A percentile compares a stretch with the other conserved stretches of the same genome.
phyloP scores from a whole-genome alignment of 2,888 invertebrate genomes.

The Drosophila paramelanica region DNA sequence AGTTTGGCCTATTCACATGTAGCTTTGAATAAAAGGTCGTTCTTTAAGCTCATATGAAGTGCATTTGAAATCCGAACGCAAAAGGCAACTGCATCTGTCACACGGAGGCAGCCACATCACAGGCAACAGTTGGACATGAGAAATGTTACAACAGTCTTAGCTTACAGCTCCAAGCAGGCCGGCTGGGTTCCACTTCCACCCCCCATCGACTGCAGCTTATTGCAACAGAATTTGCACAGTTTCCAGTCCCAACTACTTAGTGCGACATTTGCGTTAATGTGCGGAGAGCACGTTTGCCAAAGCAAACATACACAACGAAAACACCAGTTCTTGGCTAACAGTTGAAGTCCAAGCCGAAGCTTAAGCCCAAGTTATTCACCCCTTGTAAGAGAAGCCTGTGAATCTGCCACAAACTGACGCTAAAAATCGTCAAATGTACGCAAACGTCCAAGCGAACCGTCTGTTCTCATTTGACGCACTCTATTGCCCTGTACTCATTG shows the following conservation, averaged over 20 bases:
- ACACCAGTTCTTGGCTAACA: constrained; percentile 21
- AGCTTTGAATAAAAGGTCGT: constrained; percentile 1
- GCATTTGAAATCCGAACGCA: constrained; percentile 8
- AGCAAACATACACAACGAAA: constrained; percentile 20
- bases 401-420: constrained; percentile 49
- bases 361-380: constrained; percentile 62
- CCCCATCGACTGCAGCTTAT: constrained; percentile 35
- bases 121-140: constrained; percentile 13
- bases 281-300: constrained; percentile 29
- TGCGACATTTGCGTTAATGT: constrained; percentile 71
- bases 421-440: constrained; percentile 48
- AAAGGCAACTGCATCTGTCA: constrained; percentile 5
- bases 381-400: constrained; percentile 45
- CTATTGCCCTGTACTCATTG: not conserved
- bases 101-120: constrained; percentile 6
- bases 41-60: constrained; percentile 4
- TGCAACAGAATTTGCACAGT: constrained; percentile 41
- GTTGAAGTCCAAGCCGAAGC: constrained; percentile 3
- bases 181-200: constrained; percentile 1
- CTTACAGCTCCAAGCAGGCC: constrained; percentile 36
- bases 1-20: not conserved
- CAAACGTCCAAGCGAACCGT: constrained; percentile 14
- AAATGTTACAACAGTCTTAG: constrained; percentile 54
- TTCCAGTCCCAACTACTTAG: constrained; percentile 51
- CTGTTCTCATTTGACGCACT: constrained; percentile 7